Percentiles rank a stretch among this genome's conserved stretches.
Conservation (phyloP, 2,888 invertebrate genomes). For the Amiota communis region DNA sequence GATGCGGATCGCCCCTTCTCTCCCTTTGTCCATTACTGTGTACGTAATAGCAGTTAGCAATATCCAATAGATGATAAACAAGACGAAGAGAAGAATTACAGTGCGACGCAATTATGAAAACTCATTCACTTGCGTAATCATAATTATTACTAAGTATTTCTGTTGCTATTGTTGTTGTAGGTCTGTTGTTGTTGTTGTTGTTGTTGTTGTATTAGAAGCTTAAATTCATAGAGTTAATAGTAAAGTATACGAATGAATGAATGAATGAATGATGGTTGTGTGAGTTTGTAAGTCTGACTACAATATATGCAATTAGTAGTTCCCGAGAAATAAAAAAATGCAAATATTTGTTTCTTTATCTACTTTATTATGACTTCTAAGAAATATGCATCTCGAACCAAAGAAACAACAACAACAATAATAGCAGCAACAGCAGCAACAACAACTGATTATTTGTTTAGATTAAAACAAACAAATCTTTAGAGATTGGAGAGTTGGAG, state of each 20-base stretch:
- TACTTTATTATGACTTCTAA: not conserved
- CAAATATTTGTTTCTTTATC: conserved; percentile 11
- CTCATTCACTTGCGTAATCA: not conserved
- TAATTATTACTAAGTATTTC: not conserved
- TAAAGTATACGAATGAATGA: no score
- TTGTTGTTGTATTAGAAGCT: not conserved
- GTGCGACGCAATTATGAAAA: not conserved
- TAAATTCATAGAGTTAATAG: not conserved
- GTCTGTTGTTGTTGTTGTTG: not conserved
- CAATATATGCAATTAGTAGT: conserved; percentile 11
- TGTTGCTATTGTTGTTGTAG: not conserved
- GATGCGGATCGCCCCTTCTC: no score
- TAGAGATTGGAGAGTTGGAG: no score
- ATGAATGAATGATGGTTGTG: not conserved
- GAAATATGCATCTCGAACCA: not conserved
- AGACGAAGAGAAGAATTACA: no score
- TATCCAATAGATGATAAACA: no score
- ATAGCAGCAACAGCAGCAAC: no score
- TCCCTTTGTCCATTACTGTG: no score
- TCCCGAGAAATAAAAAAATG: not conserved
- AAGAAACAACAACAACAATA: no score
- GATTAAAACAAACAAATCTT: no score
- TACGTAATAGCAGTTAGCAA: no score
- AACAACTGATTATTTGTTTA: no score
- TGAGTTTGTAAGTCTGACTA: not conserved